A percentile compares a stretch with the other conserved stretches of the same genome.
Evolutionary conservation across 2,113 vertebrate genomes (phyloP).

Genomic region (Mesembrinibis cayennensis): DNA sequence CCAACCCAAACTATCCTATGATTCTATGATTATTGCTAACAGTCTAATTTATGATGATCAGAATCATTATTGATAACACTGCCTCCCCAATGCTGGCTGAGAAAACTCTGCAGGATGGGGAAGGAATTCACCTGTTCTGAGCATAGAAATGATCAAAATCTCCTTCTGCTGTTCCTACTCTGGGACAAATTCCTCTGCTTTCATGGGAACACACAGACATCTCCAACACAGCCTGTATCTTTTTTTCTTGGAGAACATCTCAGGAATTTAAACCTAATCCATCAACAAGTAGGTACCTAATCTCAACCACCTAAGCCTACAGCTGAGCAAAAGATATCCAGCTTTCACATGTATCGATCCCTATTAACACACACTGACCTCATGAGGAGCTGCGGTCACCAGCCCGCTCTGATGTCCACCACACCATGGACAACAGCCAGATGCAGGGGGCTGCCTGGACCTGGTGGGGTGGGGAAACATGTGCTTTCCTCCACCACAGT

Average conservation of each 20-base stretch:
- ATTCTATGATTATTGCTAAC: not conserved
- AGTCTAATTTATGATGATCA: not conserved
- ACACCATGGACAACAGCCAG: not conserved
- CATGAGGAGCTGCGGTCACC: not conserved
- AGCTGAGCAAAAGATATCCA: not conserved
- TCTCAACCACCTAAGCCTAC: not conserved
- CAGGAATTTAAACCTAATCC: not conserved
- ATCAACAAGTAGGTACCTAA: not conserved
- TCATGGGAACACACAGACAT: not conserved
- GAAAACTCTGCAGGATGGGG: not conserved
- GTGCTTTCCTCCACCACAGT: not conserved
- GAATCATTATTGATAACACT: not conserved
- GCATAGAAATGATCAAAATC: accelerated
- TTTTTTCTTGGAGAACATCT: not conserved
- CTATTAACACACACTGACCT: not conserved
- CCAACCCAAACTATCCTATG: not conserved
- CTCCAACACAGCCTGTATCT: not conserved
- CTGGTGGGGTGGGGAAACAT: not conserved
- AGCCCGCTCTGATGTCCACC: not conserved
- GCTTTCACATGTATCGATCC: accelerated
- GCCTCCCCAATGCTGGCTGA: not conserved
- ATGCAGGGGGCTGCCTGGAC: not conserved
- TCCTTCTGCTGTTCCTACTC: not conserved
- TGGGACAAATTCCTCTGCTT: not conserved
- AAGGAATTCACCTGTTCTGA: not conserved